Evolutionary conservation across 2,888 invertebrate genomes (phyloP).

Genomic region (Arge pagana): DNA sequence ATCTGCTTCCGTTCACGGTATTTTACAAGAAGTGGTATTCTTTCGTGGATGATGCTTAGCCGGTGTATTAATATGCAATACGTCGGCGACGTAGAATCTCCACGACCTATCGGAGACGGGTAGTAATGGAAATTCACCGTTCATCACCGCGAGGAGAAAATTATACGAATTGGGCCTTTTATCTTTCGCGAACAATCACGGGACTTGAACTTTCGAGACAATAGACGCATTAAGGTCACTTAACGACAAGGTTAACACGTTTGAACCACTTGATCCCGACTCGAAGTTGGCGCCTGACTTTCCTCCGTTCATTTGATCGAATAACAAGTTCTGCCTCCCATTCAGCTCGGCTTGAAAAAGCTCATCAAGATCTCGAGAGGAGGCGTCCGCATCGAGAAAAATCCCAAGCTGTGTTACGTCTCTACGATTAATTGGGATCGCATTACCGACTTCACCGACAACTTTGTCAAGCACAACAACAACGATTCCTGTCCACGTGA

Average conservation of each 20-base stretch:
- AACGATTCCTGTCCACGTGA: constrained; percentile 26
- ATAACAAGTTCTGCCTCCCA: constrained; percentile 32
- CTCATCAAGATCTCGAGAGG: constrained; percentile 79
- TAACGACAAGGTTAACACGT: background rate
- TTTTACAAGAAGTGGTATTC: too few species aligned
- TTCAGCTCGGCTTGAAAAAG: constrained; percentile 74
- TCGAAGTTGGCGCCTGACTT: constrained; percentile 5
- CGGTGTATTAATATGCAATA: too few species aligned
- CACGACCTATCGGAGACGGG: too few species aligned
- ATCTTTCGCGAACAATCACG: too few species aligned
- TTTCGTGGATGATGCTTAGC: too few species aligned
- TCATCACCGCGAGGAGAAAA: too few species aligned
- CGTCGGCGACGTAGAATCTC: too few species aligned
- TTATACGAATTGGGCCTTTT: too few species aligned
- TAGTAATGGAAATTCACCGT: too few species aligned
- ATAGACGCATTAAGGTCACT: background rate
- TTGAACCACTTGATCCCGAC: constrained; percentile 6
- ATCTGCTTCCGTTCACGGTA: too few species aligned
- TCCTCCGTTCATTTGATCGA: constrained; percentile 22
- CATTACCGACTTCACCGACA: constrained; percentile 61
- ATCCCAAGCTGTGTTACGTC: constrained; percentile 77
- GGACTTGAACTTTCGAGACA: constrained; percentile 22
- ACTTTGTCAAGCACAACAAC: constrained; percentile 47
- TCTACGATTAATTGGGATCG: constrained; percentile 71
- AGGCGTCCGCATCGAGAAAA: constrained; percentile 77